Conservation (phyloP, 1,140 invertebrate genomes). For the Andricus grossulariae region DNA sequence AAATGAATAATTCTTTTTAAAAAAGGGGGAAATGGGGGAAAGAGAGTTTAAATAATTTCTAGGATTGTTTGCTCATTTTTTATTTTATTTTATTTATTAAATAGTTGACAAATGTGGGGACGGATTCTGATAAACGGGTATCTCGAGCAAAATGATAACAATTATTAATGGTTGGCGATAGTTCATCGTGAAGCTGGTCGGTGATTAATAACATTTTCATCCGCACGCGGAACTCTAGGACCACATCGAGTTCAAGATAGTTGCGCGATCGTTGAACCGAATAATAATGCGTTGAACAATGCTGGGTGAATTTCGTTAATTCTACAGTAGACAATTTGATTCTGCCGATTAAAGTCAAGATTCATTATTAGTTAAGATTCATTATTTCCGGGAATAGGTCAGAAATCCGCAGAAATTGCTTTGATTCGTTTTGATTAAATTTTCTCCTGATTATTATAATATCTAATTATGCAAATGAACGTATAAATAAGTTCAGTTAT, state of each 20-base stretch:
- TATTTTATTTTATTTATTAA: not conserved
- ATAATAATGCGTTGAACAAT: constrained; percentile 34
- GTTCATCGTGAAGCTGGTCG: constrained; percentile 41
- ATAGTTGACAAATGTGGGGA: not conserved
- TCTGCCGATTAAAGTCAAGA: constrained; percentile 2
- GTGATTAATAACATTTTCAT: constrained; percentile 58
- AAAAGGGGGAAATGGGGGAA: too few species aligned
- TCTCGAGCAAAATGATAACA: constrained; percentile 4
- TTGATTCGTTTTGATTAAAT: not conserved
- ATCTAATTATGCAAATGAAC: too few species aligned
- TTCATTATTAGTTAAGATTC: not conserved
- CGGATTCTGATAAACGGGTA: not conserved
- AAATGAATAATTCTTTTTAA: too few species aligned
- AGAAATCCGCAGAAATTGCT: not conserved
- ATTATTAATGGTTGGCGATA: constrained; percentile 43
- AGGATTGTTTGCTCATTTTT: not conserved
- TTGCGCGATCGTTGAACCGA: constrained; percentile 53
- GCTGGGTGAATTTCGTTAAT: constrained; percentile 27
- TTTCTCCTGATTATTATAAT: not conserved
- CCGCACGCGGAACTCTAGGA: constrained; percentile 38
- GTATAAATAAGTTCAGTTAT: too few species aligned
- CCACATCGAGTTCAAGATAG: constrained; percentile 44
- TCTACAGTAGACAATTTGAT: constrained; percentile 15
- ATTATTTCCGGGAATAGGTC: not conserved
- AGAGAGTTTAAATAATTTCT: too few species aligned